phyloP scores from a whole-genome alignment of 30 jellyfish, hydroid and myxozoan genomes.

The Hydractinia echinata region DNA sequence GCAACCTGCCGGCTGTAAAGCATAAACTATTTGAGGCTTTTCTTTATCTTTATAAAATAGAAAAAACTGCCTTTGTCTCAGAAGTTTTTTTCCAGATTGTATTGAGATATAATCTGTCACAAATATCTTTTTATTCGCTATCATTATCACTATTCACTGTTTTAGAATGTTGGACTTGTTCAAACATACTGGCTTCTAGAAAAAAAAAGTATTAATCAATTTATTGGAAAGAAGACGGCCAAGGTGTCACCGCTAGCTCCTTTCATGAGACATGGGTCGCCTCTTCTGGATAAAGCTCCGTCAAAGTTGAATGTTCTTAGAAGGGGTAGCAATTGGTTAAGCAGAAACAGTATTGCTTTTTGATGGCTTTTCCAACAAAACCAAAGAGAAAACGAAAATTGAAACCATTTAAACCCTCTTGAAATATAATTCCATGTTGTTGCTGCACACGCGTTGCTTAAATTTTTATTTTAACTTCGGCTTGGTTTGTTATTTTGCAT shows the following conservation, averaged over 20 bases:
- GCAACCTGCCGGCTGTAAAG: too few relatives aligned
- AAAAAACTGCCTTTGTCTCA: too few relatives aligned
- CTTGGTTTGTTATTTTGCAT: too few relatives aligned
- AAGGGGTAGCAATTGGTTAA: slow-evolving; percentile 2
- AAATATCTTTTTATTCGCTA: background rate
- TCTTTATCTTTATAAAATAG: too few relatives aligned
- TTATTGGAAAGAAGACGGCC: background rate
- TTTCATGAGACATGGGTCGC: background rate
- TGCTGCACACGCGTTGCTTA: too few relatives aligned
- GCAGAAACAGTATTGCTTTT: slow-evolving; percentile 3
- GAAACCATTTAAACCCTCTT: too few relatives aligned
- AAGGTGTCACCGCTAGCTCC: background rate
- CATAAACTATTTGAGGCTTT: too few relatives aligned
- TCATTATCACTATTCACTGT: background rate
- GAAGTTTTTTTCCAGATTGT: too few relatives aligned
- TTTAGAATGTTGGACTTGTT: slow-evolving; percentile 34
- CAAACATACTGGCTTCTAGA: slow-evolving; percentile 25
- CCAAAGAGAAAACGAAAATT: too few relatives aligned
- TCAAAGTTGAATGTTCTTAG: background rate
- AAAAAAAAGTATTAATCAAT: background rate
- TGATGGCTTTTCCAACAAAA: too few relatives aligned
- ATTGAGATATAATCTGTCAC: background rate
- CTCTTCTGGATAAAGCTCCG: background rate
- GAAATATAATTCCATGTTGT: too few relatives aligned
- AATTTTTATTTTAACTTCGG: too few relatives aligned